Conservation (phyloP, 2,113 vertebrate species). For the Pitta sordida region DNA sequence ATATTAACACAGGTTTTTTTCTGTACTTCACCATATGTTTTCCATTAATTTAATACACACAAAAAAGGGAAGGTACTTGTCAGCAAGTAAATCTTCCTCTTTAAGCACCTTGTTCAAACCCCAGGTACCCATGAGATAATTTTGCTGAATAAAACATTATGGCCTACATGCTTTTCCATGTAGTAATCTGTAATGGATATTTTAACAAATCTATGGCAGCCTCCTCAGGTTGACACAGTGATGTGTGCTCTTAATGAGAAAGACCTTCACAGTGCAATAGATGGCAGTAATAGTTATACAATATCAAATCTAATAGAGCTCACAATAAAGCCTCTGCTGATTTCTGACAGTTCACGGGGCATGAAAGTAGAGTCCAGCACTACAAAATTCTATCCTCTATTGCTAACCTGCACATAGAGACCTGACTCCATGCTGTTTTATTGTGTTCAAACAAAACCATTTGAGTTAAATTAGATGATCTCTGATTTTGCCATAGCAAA, state of each 20-base stretch:
- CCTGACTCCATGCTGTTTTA: not conserved
- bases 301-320: not conserved
- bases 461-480: not conserved
- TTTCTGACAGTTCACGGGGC: not conserved
- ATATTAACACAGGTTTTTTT: not conserved
- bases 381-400: not conserved
- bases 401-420: not conserved
- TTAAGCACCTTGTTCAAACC: not conserved
- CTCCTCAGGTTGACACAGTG: not conserved
- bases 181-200: not conserved
- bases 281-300: not conserved
- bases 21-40: constrained; percentile 42
- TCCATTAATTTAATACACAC: constrained; percentile 24
- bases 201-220: not conserved
- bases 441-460: not conserved
- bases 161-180: not conserved
- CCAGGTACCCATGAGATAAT: not conserved
- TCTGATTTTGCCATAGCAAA: not conserved
- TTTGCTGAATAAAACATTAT: constrained; percentile 21
- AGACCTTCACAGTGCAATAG: not conserved
- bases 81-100: constrained; percentile 23
- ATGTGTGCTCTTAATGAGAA: not conserved
- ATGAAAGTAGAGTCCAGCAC: not conserved
- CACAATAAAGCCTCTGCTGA: not conserved
- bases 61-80: not conserved